Evolutionary conservation across 2,113 vertebrate genomes (phyloP), one percentile per base, ranked within the genome.

Genomic region (Petroica traversi): DNA sequence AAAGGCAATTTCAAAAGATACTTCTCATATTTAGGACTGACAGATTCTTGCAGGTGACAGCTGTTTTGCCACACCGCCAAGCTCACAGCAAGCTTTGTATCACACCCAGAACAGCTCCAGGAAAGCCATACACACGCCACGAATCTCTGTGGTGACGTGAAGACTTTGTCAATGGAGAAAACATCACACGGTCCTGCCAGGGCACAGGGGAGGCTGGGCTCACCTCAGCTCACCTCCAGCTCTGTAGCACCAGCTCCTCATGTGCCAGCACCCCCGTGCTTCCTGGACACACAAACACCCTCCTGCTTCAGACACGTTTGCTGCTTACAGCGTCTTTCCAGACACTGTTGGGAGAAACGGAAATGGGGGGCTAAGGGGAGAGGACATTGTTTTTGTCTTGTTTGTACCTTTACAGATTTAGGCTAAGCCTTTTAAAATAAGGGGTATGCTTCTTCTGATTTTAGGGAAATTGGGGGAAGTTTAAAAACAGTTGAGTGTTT

Each of bases 41-140:
- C 36, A 80, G 58, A 64, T 63, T 55, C 72, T 41, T 33, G 72
- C 92, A 96, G 95, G 94, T 96, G 95, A 61, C 97, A 95, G 84
- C 95, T 97, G 95, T 55, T 93, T 61, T 88, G 67, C 85, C 66
- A 76, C 38, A 1, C 43, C 84, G 89, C 93, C 93, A 88, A 74
- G 61, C 3, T 31, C 48, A 33, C 79, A 69, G 68, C 49, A 59
- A 88, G 68, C 64, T 79, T 57, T 62, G 20, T 26, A 59, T 82
- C 69, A 25, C 34, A 83, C 88, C 51, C 83, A 73, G 49, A 93
- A 26, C 6, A 15, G 59, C 88, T 92, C 76, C 73, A 78, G 92
- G 79, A 79, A 91, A 91, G 34, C 72, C 16, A 9, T 0, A 59
- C 67, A 12, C 7, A 8, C 58, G n/a, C 52, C 59, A 61, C 25